These are phyloP conservation scores for Gorsachius magnificus DNA, from an alignment of 2,797 vertebrate genomes.

Conservation along the genomic window DNA sequence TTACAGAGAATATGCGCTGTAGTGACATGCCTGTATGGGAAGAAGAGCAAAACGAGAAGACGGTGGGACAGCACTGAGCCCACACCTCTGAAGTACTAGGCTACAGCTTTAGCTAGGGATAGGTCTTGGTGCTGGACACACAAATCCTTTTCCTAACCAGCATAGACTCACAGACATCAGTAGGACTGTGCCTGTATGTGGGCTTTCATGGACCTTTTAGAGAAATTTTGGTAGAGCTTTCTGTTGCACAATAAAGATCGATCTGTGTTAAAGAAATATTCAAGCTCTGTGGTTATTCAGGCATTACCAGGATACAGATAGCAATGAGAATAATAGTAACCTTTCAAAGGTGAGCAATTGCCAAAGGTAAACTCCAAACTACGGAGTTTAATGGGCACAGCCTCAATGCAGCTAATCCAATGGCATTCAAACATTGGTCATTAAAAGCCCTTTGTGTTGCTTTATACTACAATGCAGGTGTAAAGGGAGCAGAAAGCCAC, in stretches of 20 bases:
- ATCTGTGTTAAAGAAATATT: not conserved
- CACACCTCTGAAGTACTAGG: not conserved
- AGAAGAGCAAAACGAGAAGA: not conserved
- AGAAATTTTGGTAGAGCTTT: not conserved
- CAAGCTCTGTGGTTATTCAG: not conserved
- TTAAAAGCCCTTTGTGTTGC: not conserved
- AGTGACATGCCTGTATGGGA: not conserved
- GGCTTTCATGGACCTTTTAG: not conserved
- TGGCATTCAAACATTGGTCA: not conserved
- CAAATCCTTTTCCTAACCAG: not conserved
- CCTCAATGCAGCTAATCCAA: not conserved
- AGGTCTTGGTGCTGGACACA: not conserved
- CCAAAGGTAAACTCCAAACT: not conserved
- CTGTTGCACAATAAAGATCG: not conserved
- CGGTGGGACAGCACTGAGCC: not conserved
- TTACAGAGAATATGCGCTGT: not conserved
- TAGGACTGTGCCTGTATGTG: not conserved
- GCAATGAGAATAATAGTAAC: not conserved
- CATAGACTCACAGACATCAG: not conserved
- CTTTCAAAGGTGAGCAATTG: not conserved
- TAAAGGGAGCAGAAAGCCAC: not conserved
- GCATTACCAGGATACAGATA: not conserved
- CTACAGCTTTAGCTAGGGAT: not conserved
- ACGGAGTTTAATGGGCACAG: not conserved
- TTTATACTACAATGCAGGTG: not conserved